Evolutionary conservation across 2,797 vertebrate genomes (phyloP), one percentile per base, ranked within the genome.

Genomic region (Aselliscus stoliczkanus): DNA sequence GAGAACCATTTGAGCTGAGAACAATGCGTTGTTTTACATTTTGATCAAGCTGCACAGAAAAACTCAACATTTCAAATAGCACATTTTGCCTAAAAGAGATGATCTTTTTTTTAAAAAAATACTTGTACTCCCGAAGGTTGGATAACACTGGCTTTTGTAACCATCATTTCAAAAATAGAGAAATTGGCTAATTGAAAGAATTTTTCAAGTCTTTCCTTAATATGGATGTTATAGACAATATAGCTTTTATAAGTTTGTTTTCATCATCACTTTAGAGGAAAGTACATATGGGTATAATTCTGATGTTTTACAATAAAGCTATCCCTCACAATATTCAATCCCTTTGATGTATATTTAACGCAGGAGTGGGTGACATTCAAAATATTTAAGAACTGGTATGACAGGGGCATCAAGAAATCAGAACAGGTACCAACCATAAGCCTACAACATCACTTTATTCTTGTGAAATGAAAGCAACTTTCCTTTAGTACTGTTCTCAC

Each of bases 11-110:
- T 75, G 72, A 39, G 1, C 52, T 47, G 27, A 95, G 90, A 97
- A 96, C 79, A 97, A 96, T 93, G 73, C n/a, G n/a, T 83, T 87
- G 81, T 54, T 90, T 90, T 82, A 92, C 44, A 44, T 93, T 80
- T 77, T 77, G 31, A 92, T 27, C 84, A 62, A 93, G 13, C 23
- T 56, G 37, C 34, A 70, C 25, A 92, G 72, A 90, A 81, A 90
- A 13, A 23, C 15, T 47, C 10, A 72, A 65, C 56, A 82, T 82
- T 77, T 42, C 58, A 96, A 79, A 94, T 44, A 87, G 64, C n/a
- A 76, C 42, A 54, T 60, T 90, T 85, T 52, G 23, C 44, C 85
- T 88, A 80, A 91, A 89, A 65, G 60, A 89, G 14, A 70, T 79
- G 39, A 50, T 62, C 23, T 23, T 72, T 50, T 20, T 84, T 21